Percentiles rank a stretch among this genome's conserved stretches.
Conservation (phyloP, 2,113 vertebrate genomes). For the Smithornis capensis region DNA sequence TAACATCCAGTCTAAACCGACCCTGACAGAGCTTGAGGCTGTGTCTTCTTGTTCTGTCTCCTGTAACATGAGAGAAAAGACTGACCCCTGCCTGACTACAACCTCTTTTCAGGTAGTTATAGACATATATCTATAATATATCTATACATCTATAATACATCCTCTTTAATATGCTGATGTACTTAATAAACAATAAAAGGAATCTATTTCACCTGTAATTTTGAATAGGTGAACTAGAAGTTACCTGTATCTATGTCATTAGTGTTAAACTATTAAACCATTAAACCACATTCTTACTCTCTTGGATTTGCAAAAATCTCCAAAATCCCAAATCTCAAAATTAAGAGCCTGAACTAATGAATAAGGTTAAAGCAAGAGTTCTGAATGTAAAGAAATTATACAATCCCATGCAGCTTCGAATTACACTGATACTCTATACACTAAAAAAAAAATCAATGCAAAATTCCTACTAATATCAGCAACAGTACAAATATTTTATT, state of each 20-base stretch:
- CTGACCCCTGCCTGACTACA: no score
- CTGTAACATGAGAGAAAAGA: no score
- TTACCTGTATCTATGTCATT: not conserved
- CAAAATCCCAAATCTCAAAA: not conserved
- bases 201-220: not conserved
- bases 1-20: no score
- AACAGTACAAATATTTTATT: not conserved
- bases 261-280: not conserved
- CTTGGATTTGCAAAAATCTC: not conserved
- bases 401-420: not conserved
- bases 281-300: not conserved
- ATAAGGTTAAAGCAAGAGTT: not conserved
- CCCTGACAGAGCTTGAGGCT: no score
- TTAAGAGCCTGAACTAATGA: not conserved
- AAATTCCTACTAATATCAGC: not conserved
- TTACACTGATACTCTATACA: not conserved
- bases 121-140: no score
- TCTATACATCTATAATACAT: no score
- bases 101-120: no score
- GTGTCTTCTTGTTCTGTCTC: no score
- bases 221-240: constrained; percentile 1
- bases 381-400: constrained; percentile 9
- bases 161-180: not conserved
- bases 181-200: not conserved
- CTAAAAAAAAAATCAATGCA: not conserved